Conservation (phyloP, 2,888 invertebrate genomes). For the Lampropteryx suffumata region DNA sequence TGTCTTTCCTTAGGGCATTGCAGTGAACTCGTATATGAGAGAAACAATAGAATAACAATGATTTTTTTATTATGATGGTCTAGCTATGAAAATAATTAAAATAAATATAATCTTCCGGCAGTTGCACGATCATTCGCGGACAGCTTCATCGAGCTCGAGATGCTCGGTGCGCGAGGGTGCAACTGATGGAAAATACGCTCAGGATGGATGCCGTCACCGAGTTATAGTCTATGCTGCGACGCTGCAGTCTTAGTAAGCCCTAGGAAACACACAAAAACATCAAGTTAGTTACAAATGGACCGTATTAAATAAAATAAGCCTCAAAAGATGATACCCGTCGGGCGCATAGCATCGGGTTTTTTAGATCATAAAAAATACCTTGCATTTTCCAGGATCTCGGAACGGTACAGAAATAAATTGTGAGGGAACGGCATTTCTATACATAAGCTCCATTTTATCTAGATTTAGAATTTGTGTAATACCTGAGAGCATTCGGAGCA, state of each 20-base stretch:
- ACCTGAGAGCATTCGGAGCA: too few relatives aligned
- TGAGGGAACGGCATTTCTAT: too few relatives aligned
- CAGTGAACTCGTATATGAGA: neutral
- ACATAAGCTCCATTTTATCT: too few relatives aligned
- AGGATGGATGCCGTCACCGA: slow-evolving; percentile 71
- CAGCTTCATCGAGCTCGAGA: slow-evolving; percentile 21
- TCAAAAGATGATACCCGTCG: too few relatives aligned
- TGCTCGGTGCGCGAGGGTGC: slow-evolving; percentile 49
- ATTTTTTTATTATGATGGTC: slow-evolving; percentile 13
- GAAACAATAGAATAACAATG: slow-evolving; percentile 12
- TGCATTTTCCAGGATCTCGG: too few relatives aligned
- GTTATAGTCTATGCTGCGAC: slow-evolving; percentile 57
- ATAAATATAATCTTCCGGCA: slow-evolving; percentile 78
- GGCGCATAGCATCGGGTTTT: too few relatives aligned
- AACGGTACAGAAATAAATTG: too few relatives aligned
- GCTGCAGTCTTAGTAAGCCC: slow-evolving; percentile 54
- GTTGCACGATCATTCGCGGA: slow-evolving; percentile 58
- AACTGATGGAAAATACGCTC: slow-evolving; percentile 78
- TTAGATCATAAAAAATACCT: too few relatives aligned
- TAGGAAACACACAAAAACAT: slow-evolving; percentile 49
- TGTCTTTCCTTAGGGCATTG: neutral
- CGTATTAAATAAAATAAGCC: too few relatives aligned
- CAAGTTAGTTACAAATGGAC: slow-evolving; percentile 20
- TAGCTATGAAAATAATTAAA: slow-evolving; percentile 39
- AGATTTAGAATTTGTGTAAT: too few relatives aligned